Evolutionary conservation across 2,113 vertebrate genomes (phyloP).

Genomic region (Labeo rohita): DNA sequence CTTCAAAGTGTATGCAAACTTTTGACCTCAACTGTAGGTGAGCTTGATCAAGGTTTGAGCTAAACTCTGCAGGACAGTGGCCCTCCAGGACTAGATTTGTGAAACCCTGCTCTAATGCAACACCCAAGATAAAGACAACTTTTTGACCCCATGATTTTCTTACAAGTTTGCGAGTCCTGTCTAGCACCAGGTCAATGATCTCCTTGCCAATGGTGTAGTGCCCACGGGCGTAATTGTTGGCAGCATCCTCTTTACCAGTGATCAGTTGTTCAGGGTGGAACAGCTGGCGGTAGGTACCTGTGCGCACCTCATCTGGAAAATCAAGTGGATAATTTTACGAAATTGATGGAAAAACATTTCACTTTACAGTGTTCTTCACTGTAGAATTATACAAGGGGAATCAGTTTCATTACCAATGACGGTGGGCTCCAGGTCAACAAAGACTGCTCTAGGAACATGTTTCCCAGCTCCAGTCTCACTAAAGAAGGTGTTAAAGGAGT

Average conservation of each 20-base stretch:
- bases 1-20: too few relatives aligned
- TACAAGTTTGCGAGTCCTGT: conserved; percentile 63
- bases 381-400: background rate
- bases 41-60: too few relatives aligned
- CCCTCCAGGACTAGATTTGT: too few relatives aligned
- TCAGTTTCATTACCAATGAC: conserved; percentile 66
- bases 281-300: conserved; percentile 59
- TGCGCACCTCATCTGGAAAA: conserved; percentile 58
- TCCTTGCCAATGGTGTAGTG: conserved; percentile 63
- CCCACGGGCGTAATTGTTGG: conserved; percentile 59
- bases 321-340: background rate
- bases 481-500: conserved; percentile 76
- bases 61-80: too few relatives aligned
- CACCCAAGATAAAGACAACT: background rate
- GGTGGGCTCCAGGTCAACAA: conserved; percentile 74
- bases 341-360: background rate
- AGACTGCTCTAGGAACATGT: conserved; percentile 70
- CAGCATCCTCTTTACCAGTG: conserved; percentile 60
- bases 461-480: conserved; percentile 76
- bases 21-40: too few relatives aligned
- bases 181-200: conserved; percentile 60
- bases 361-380: background rate
- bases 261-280: conserved; percentile 61
- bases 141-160: background rate
- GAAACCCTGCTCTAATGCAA: background rate